Evolutionary conservation across 1,140 invertebrate genomes (phyloP).

Genomic region (Drosophila lacteicornis): DNA sequence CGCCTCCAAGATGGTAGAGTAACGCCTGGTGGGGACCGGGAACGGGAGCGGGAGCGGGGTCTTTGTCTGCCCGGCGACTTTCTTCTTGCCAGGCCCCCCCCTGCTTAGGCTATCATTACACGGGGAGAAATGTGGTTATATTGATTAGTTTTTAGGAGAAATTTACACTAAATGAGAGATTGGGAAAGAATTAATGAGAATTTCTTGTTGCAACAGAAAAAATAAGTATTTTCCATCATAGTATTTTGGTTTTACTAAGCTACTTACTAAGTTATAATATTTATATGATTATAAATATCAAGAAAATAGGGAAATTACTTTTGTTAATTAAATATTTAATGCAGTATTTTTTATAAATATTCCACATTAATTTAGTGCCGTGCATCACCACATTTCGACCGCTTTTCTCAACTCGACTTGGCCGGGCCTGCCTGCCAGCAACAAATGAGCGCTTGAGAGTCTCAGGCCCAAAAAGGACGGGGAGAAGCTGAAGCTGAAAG

Average conservation of each 20-base stretch:
- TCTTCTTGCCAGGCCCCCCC: background rate
- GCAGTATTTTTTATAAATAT: no score
- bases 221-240: no score
- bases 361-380: background rate
- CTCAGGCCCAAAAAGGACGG: slow-evolving; percentile 42
- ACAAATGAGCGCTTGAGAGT: slow-evolving; percentile 62
- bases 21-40: background rate
- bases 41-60: background rate
- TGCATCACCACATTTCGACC: background rate
- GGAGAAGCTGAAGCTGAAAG: slow-evolving; percentile 27
- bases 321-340: background rate
- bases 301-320: no score
- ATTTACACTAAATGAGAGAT: no score
- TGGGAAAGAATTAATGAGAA: background rate
- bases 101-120: slow-evolving; percentile 3
- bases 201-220: background rate
- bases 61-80: slow-evolving; percentile 26
- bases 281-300: no score
- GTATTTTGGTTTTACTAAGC: no score
- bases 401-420: slow-evolving; percentile 13
- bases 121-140: no score
- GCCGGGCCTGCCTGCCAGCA: slow-evolving; percentile 45
- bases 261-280: no score
- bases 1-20: background rate
- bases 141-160: no score